A percentile compares a stretch with the other conserved stretches of the same genome.
Evolutionary conservation across 2,888 invertebrate species (phyloP).

Genomic region (Bombyx huttoni): DNA sequence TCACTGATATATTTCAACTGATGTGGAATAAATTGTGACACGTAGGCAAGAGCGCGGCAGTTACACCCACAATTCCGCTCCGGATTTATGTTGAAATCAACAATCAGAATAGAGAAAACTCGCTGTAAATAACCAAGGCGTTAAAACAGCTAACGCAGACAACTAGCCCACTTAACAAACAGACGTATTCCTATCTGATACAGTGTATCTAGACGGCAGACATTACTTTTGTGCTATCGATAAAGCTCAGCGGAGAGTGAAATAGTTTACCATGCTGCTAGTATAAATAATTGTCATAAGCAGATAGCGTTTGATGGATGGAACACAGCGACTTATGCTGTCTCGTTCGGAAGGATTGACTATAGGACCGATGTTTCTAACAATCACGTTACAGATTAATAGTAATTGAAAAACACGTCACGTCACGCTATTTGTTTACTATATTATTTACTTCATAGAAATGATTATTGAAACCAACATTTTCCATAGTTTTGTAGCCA

Average conservation of each 20-base stretch:
- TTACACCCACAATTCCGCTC: constrained; percentile 67
- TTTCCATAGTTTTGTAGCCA: too few species aligned
- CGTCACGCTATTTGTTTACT: too few species aligned
- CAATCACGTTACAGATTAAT: not conserved
- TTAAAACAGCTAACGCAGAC: constrained; percentile 66
- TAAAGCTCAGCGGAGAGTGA: constrained; percentile 70
- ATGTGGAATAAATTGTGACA: constrained; percentile 53
- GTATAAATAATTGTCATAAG: constrained; percentile 72
- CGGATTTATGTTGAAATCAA: constrained; percentile 68
- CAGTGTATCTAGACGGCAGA: constrained; percentile 61
- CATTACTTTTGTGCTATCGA: constrained; percentile 70
- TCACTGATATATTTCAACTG: constrained; percentile 45
- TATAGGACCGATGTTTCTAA: not conserved
- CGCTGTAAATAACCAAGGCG: constrained; percentile 67
- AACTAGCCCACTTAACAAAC: constrained; percentile 70
- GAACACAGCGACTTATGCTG: constrained; percentile 23
- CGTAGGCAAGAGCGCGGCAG: constrained; percentile 52
- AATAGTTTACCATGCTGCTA: constrained; percentile 61
- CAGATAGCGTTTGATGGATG: constrained; percentile 66
- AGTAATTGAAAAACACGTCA: too few species aligned
- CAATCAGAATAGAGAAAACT: constrained; percentile 60
- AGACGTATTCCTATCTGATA: constrained; percentile 71
- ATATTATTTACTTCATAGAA: too few species aligned
- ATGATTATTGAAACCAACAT: too few species aligned
- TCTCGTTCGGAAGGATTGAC: not conserved